Evolutionary conservation across 2,797 vertebrate species (phyloP), one percentile per base, ranked within the genome.

Genomic region (Sylvia borin): DNA sequence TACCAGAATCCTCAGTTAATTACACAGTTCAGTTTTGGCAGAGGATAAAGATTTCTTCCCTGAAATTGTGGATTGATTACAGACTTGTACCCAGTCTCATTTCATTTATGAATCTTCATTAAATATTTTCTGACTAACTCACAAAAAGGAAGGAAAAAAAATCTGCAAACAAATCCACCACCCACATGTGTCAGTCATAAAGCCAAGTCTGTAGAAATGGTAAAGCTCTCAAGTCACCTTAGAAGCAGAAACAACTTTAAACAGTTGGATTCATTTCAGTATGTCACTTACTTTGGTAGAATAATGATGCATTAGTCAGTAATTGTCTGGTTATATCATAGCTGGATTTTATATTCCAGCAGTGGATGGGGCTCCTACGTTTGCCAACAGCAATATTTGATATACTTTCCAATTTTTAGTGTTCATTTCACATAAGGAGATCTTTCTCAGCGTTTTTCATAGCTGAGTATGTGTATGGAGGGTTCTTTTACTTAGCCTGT

Each of bases 1-100:
- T 97, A 97, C 96, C 97, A 97, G 96, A 96, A 97, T 97, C 92
- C 90, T 97, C 88, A 90, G 90, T 97, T 97, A 96, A 96, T 98
- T 97, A 94, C 85, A 95, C 3, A 13, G 85, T 97, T 97, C 85
- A 95, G 73, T 98, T 98, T 97, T 97, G 97, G 97, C 97, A 97
- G 95, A 81, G 53, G 83, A 93, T 96, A 96, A 76, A 95, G 62
- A 95, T 95, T 97, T 97, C 92, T 97, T 97, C 93, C 92, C 91
- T 97, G 94, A 96, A 98, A 97, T 95, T 89, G 89, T 96, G 84
- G 92, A 95, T 97, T 97, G 96, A 97, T 97, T 97, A 94, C 96
- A 96, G 89, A 94, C 90, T 97, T 96, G 36, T 96, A 97, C 60
- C 76, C 55, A 70, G 36, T 74, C 81, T 92, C 87, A 92, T 90